phyloP scores from a whole-genome alignment of 1,140 invertebrate species.

The Aphelenchoides besseyi region DNA sequence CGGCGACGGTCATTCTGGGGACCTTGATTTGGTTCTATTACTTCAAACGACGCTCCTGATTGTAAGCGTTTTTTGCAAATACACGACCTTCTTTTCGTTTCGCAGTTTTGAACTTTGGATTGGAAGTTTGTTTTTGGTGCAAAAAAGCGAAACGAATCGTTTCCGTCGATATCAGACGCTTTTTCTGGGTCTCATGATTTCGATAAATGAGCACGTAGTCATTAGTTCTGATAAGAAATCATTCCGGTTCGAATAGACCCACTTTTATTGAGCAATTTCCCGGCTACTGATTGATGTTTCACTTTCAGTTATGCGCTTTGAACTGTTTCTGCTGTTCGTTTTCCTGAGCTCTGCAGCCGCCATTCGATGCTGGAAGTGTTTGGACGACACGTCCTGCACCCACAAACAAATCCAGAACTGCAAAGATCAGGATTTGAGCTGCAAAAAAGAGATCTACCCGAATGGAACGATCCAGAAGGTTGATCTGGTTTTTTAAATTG shows the following conservation, averaged over 20 bases:
- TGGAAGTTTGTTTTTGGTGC: too few relatives aligned
- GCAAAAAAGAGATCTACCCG: background rate
- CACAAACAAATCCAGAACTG: background rate
- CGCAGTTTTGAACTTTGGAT: too few relatives aligned
- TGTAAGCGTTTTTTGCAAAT: background rate
- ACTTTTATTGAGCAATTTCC: background rate
- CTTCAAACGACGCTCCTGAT: conserved; percentile 5
- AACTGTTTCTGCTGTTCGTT: background rate
- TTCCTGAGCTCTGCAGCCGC: background rate
- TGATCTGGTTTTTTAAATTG: background rate
- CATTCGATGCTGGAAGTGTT: background rate
- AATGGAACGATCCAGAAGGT: background rate
- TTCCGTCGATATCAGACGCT: too few relatives aligned
- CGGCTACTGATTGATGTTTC: background rate
- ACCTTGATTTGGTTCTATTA: background rate
- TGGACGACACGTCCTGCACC: background rate
- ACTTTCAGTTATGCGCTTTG: background rate
- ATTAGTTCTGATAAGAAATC: background rate
- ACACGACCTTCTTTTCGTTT: background rate
- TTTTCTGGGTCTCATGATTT: background rate
- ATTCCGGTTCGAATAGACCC: background rate
- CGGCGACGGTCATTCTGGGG: background rate
- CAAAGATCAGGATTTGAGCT: background rate
- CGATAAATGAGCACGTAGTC: background rate
- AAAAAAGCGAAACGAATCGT: too few relatives aligned